Base-by-base conservation (phyloP, 1,140 invertebrate species). In the Aricia agestis region DNA sequence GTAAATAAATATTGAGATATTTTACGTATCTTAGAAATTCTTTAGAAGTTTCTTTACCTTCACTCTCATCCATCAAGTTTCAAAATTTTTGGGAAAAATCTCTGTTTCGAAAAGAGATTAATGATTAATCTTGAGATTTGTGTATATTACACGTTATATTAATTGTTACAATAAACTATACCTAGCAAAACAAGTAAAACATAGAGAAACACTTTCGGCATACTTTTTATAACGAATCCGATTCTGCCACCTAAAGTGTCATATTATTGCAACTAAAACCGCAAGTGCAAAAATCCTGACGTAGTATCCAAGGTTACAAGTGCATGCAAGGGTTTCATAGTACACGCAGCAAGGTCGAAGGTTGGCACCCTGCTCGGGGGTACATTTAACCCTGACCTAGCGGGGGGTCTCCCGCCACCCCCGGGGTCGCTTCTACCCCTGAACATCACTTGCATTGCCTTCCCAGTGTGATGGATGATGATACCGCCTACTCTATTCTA, bases 301-400 rank as follows among this genome's bases (percentile, higher is more conserved):
- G 66, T n/a, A 17, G 41, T 0, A 52, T 17, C 59, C 68, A 69
- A 69, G 68, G 68, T 13, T 57, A 36, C n/a, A 58, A 69, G 25
- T 69, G 68, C 68, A 74, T 72, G 75, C 72, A 74, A 74, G 67
- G 76, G 76, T 68, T 75, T 57, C 71, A 68, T 66, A 80, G 70
- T 80, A 83, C 79, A 84, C 81, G 83, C 82, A 74, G 85, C 86
- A 89, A 89, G 88, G 87, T 88, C 87, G 86, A 81, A 85, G 82
- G 82, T 78, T 81, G 78, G 72, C 81, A 82, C 80, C 78, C 80
- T 78, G 80, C 81, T 82, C 82, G 83, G 86, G 87, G 89, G 87
- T 74, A 83, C 85, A 71, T 82, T 87, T 90, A 91, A 89, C 89
- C 89, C 87, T 91, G 89, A 91, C 89, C 89, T 87, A 89, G 85